Conservation (phyloP, 2,888 invertebrate species). For the Emmelina monodactyla region DNA sequence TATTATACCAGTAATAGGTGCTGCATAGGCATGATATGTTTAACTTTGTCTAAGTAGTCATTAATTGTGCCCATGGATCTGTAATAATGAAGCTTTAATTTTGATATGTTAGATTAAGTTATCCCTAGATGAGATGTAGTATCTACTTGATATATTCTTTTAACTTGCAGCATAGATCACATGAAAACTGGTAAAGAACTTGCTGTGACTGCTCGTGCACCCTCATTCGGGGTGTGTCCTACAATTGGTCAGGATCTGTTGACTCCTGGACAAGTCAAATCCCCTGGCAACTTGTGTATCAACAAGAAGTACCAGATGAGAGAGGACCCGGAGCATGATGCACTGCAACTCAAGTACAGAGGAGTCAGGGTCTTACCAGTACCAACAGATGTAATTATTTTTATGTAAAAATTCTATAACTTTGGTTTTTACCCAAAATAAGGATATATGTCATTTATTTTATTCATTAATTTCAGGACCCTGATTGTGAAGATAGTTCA, state of each 20-base stretch:
- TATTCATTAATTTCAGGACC: neutral
- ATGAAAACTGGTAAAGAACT: slow-evolving; percentile 35
- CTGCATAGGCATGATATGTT: too few species aligned
- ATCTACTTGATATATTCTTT: too few species aligned
- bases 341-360: slow-evolving; percentile 36
- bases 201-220: slow-evolving; percentile 24
- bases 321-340: slow-evolving; percentile 21
- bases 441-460: too few species aligned
- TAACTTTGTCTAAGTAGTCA: too few species aligned
- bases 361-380: slow-evolving; percentile 25
- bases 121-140: too few species aligned
- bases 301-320: slow-evolving; percentile 28
- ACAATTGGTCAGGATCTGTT: slow-evolving; percentile 12
- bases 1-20: too few species aligned
- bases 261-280: slow-evolving; percentile 13
- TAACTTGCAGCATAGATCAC: slow-evolving; percentile 35
- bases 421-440: too few species aligned
- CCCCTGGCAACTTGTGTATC: slow-evolving; percentile 20
- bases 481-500: neutral
- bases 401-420: neutral
- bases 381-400: slow-evolving; percentile 20
- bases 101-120: too few species aligned
- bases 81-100: too few species aligned
- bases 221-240: slow-evolving; percentile 21
- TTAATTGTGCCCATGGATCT: too few species aligned